Evolutionary conservation across 2,797 vertebrate genomes (phyloP).

Genomic region (Xiphophorus birchmanni): DNA sequence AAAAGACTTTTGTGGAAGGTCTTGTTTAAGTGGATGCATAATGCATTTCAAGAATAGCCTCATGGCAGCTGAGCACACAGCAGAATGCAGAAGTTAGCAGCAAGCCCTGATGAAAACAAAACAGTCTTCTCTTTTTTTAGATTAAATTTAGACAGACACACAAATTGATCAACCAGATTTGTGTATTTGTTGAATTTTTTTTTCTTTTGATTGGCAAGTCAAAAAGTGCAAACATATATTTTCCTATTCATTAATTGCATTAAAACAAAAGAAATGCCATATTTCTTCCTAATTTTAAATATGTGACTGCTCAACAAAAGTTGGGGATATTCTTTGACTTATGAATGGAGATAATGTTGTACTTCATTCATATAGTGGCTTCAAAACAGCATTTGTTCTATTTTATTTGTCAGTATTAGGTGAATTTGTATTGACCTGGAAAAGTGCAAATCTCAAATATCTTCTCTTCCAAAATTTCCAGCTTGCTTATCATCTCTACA

Average conservation of each 20-base stretch:
- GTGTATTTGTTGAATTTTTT: neutral
- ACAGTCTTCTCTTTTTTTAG: neutral
- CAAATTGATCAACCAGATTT: neutral
- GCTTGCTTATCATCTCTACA: neutral
- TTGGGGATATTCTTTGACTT: neutral
- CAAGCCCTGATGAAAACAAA: neutral
- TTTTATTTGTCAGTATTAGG: neutral
- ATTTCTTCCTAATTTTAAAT: neutral
- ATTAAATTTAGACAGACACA: neutral
- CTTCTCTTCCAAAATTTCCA: neutral
- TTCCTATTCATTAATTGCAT: neutral
- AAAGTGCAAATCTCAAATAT: neutral
- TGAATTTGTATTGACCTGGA: neutral
- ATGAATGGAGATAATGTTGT: neutral
- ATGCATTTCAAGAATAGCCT: neutral
- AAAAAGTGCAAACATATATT: neutral
- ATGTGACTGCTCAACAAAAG: neutral
- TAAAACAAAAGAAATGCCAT: neutral
- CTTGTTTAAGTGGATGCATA: neutral
- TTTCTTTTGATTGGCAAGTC: neutral
- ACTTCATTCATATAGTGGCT: neutral
- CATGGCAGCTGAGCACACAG: neutral
- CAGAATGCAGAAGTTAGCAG: constrained; percentile 33
- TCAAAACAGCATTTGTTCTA: neutral
- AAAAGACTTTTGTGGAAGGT: neutral